Percentiles rank a stretch among this genome's conserved stretches.
Conservation (phyloP, 30 jellyfish, hydroid and myxozoan species). For the Aurelia aurita complex sp. Pacific region DNA sequence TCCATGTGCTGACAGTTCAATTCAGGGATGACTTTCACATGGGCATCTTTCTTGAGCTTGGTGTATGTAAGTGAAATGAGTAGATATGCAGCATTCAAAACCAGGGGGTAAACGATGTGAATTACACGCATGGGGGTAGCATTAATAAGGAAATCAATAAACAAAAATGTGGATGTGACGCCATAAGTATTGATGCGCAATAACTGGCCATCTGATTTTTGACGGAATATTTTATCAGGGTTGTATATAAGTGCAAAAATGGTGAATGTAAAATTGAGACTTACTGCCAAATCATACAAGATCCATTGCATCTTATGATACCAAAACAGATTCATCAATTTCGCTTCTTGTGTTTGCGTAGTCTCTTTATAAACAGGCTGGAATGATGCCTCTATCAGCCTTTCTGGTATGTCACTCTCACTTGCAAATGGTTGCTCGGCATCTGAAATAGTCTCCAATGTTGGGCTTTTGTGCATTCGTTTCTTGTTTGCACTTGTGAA, state of each 20-base stretch:
- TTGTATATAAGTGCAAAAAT: slow-evolving; percentile 27
- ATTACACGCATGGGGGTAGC: slow-evolving; percentile 32
- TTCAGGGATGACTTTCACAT: slow-evolving; percentile 35
- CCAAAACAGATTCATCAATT: slow-evolving; percentile 61
- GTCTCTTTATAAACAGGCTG: slow-evolving; percentile 47
- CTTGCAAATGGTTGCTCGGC: slow-evolving; percentile 64
- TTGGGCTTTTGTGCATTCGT: slow-evolving; percentile 46
- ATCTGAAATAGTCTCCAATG: slow-evolving; percentile 66
- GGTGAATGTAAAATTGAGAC: slow-evolving; percentile 52
- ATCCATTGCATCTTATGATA: slow-evolving; percentile 70
- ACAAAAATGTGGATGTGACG: slow-evolving; percentile 20
- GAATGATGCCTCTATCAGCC: slow-evolving; percentile 44
- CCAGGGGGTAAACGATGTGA: slow-evolving; percentile 49
- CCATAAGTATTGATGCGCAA: slow-evolving; percentile 40
- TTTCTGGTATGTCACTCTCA: slow-evolving; percentile 57
- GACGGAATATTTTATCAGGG: background rate
- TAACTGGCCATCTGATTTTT: slow-evolving; percentile 6
- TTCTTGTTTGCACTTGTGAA: slow-evolving; percentile 32
- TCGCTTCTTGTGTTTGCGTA: slow-evolving; percentile 4
- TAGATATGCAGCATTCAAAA: slow-evolving; percentile 18
- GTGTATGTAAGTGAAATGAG: slow-evolving; percentile 12
- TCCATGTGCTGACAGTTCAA: slow-evolving; percentile 5
- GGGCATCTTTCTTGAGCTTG: background rate
- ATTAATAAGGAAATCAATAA: slow-evolving; percentile 27
- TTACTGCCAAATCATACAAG: slow-evolving; percentile 46